Conservation (phyloP, 2,797 vertebrate species). For the Melanotaenia parkinsoni region DNA sequence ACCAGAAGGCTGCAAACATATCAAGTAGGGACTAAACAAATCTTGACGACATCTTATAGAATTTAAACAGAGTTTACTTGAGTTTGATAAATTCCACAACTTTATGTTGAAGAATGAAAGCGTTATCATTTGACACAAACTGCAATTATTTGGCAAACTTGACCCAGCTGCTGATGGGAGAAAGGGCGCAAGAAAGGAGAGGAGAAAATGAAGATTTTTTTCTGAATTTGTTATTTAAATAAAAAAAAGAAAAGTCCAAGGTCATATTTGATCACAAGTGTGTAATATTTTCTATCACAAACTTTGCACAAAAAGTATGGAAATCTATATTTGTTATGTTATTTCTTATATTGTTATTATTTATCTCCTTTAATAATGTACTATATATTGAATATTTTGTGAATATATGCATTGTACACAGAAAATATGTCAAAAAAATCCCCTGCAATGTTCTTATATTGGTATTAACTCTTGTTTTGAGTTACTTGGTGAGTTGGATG, state of each 20-base stretch:
- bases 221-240: slow-evolving; percentile 25
- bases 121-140: accelerated
- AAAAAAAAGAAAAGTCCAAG: slow-evolving; percentile 13
- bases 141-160: slow-evolving; percentile 16
- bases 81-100: accelerated
- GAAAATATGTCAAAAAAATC: not conserved
- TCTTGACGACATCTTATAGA: accelerated
- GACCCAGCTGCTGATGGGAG: not conserved
- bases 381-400: too few species aligned
- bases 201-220: not conserved
- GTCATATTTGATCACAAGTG: not conserved
- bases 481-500: not conserved
- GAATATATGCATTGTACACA: not conserved
- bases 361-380: too few species aligned
- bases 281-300: too few species aligned
- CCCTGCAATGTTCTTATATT: not conserved
- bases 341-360: too few species aligned
- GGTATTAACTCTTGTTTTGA: not conserved
- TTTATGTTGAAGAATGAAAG: slow-evolving; percentile 32
- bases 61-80: accelerated
- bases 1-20: not conserved
- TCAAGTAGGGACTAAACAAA: accelerated
- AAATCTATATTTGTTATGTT: not conserved
- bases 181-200: not conserved
- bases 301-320: not conserved